Conservation (phyloP, 2,113 vertebrate species). For the Aldabrachelys gigantea region DNA sequence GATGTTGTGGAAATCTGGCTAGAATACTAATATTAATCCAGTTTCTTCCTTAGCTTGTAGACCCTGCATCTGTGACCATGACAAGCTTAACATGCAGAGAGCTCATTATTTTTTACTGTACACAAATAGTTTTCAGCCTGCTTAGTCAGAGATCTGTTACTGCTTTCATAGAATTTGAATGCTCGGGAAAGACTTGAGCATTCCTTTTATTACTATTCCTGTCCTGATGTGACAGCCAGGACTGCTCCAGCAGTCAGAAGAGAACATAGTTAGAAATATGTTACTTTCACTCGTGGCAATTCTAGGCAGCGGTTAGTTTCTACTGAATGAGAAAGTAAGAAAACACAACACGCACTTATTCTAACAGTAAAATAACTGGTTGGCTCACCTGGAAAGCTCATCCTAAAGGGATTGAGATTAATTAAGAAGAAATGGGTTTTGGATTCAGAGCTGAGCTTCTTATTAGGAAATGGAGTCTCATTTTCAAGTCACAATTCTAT, state of each 20-base stretch:
- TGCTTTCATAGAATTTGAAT: conserved; percentile 20
- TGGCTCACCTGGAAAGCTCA: not conserved
- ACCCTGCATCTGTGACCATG: conserved; percentile 24
- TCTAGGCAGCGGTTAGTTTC: not conserved
- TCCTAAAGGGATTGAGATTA: not conserved
- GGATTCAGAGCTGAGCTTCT: not conserved
- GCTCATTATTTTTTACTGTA: conserved; percentile 28
- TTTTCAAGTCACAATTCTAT: not conserved
- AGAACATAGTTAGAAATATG: rapidly evolving
- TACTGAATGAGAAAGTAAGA: not conserved
- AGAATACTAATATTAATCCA: not conserved
- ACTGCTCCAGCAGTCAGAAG: not conserved
- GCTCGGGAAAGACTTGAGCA: not conserved
- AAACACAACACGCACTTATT: not conserved
- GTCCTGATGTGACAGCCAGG: rapidly evolving
- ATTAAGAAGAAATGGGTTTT: not conserved
- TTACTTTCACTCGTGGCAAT: not conserved
- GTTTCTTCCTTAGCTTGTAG: not conserved
- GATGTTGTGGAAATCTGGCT: conserved; percentile 29
- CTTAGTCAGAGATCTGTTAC: not conserved
- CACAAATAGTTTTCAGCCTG: conserved; percentile 29
- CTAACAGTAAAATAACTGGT: not conserved
- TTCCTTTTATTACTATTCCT: not conserved
- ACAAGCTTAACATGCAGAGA: conserved; percentile 20
- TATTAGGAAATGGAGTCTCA: not conserved